Evolutionary conservation across 2,113 vertebrate species (phyloP).

Genomic region (Rhea americana): DNA sequence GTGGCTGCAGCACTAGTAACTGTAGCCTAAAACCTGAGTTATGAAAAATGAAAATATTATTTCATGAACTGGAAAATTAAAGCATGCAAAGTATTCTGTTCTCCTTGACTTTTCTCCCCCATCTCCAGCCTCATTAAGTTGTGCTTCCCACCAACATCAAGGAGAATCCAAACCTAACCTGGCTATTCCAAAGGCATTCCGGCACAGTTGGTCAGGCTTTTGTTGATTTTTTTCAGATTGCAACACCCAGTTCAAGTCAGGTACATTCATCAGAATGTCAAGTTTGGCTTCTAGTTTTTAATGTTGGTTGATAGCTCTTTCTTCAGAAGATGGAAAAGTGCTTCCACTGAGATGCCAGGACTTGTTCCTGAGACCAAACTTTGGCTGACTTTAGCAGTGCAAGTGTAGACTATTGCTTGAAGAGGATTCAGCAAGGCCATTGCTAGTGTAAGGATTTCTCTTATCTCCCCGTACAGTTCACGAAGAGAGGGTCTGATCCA

Average conservation of each 20-base stretch:
- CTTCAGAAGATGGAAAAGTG: neutral
- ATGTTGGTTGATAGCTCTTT: neutral
- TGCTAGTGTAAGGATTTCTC: neutral
- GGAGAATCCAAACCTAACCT: neutral
- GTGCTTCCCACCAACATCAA: neutral
- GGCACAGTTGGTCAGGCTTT: neutral
- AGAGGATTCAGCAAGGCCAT: neutral
- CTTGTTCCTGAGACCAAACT: neutral
- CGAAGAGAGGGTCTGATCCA: neutral
- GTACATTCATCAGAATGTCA: neutral
- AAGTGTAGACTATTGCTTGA: neutral
- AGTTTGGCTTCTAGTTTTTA: neutral
- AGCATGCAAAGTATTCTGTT: neutral
- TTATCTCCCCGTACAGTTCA: neutral
- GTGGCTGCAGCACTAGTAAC: neutral
- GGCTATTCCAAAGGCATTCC: neutral
- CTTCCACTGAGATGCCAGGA: neutral
- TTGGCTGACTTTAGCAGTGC: neutral
- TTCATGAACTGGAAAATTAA: constrained; percentile 19
- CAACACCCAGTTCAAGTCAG: neutral
- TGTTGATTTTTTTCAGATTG: neutral
- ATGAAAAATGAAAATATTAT: constrained; percentile 23
- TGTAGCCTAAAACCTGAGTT: constrained; percentile 1
- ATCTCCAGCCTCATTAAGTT: neutral
- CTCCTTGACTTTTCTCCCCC: neutral